Conservation (phyloP, 1,140 invertebrate species). For the Hyposmocoma kahamanoa region DNA sequence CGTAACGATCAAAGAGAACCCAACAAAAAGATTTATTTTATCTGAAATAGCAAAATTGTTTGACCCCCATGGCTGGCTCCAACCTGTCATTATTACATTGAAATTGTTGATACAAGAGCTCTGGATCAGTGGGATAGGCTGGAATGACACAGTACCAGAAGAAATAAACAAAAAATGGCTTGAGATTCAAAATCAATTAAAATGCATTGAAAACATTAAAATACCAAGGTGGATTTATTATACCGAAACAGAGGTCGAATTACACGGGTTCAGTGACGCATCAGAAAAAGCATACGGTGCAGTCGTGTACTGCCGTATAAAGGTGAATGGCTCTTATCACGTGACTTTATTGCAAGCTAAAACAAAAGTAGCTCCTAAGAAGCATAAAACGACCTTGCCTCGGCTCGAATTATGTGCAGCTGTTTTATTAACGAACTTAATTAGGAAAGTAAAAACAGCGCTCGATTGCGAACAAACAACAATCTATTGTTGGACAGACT, state of each 20-base stretch:
- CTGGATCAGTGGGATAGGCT: slow-evolving; percentile 43
- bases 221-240: slow-evolving; percentile 12
- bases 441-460: slow-evolving; percentile 1
- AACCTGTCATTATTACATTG: slow-evolving; percentile 41
- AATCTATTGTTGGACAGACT: slow-evolving; percentile 41
- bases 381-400: slow-evolving; percentile 38
- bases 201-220: slow-evolving; percentile 4
- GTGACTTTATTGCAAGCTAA: slow-evolving; percentile 36
- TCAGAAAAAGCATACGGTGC: background rate
- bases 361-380: slow-evolving; percentile 44
- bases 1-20: background rate
- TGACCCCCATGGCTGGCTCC: slow-evolving; percentile 40
- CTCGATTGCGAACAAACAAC: background rate
- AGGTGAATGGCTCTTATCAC: background rate
- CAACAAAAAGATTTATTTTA: slow-evolving; percentile 27
- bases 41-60: slow-evolving; percentile 19
- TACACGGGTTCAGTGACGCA: slow-evolving; percentile 10
- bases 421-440: slow-evolving; percentile 13
- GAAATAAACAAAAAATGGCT: slow-evolving; percentile 24
- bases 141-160: slow-evolving; percentile 43
- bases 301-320: background rate
- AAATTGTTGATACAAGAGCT: slow-evolving; percentile 66
- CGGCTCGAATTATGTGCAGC: slow-evolving; percentile 62
- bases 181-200: slow-evolving; percentile 11
- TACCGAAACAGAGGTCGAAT: background rate